Conservation (phyloP, 2,113 vertebrate species). For the Tachysurus vachellii region DNA sequence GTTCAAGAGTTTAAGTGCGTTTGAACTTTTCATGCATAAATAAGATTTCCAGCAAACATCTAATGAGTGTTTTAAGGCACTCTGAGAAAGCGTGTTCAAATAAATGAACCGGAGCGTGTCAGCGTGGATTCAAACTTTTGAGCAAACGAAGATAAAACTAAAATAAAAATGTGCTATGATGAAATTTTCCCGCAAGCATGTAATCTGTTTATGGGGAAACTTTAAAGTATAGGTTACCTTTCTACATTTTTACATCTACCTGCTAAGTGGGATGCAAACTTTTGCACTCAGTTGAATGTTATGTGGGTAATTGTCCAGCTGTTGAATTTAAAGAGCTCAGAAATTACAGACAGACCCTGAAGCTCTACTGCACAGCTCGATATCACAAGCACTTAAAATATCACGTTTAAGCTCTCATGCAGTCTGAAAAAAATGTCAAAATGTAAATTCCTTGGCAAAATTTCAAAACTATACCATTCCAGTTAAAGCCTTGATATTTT, state of each 20-base stretch:
- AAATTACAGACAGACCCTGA: background rate
- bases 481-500: background rate
- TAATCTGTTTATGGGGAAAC: background rate
- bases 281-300: background rate
- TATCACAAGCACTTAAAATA: background rate
- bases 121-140: background rate
- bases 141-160: background rate
- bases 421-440: background rate
- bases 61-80: background rate
- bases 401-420: too few relatives aligned
- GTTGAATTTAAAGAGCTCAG: background rate
- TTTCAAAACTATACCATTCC: background rate
- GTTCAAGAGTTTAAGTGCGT: background rate
- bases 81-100: background rate
- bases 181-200: background rate
- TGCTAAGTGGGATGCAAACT: background rate
- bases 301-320: background rate
- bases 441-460: background rate
- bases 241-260: background rate
- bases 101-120: background rate
- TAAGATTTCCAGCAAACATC: conserved; percentile 4
- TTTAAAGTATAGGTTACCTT: background rate
- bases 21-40: background rate
- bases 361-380: background rate
- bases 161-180: background rate